Evolutionary conservation across 2,113 vertebrate species (phyloP).

Genomic region (Cololabis saira): DNA sequence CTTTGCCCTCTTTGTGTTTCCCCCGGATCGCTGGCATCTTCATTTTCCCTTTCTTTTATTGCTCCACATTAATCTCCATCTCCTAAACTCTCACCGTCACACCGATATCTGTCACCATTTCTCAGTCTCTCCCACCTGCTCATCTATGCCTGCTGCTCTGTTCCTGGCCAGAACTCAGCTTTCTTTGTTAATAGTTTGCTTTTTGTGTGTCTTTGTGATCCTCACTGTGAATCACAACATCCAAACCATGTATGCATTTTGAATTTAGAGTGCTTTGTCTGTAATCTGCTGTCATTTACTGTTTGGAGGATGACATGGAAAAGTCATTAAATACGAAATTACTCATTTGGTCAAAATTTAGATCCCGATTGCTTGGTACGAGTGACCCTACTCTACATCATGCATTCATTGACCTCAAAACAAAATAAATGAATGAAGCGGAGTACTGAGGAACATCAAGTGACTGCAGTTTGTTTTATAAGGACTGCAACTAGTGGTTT

Average conservation of each 20-base stretch:
- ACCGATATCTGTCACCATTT: conserved; percentile 30
- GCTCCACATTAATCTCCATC: conserved; percentile 37
- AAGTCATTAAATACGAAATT: too few species aligned
- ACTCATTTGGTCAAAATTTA: too few species aligned
- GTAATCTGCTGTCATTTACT: too few species aligned
- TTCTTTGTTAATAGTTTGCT: conserved; percentile 12
- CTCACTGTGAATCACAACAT: background rate
- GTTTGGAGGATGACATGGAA: too few species aligned
- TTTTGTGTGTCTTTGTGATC: background rate
- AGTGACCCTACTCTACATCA: too few species aligned
- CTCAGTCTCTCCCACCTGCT: conserved; percentile 25
- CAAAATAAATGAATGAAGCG: too few species aligned
- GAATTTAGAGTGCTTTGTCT: background rate
- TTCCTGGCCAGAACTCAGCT: conserved; percentile 42
- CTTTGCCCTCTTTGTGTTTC: conserved; percentile 19
- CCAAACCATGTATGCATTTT: background rate
- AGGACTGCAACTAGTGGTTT: too few species aligned
- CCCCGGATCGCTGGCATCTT: conserved; percentile 33
- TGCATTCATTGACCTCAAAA: too few species aligned
- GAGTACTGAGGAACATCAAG: too few species aligned
- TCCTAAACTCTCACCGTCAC: conserved; percentile 46
- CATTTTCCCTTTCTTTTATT: conserved; percentile 36
- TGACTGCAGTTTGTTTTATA: too few species aligned
- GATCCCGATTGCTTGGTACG: background rate
- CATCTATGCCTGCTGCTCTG: conserved; percentile 13